phyloP scores from a whole-genome alignment of 2,888 invertebrate species.

The Protula sp. region DNA sequence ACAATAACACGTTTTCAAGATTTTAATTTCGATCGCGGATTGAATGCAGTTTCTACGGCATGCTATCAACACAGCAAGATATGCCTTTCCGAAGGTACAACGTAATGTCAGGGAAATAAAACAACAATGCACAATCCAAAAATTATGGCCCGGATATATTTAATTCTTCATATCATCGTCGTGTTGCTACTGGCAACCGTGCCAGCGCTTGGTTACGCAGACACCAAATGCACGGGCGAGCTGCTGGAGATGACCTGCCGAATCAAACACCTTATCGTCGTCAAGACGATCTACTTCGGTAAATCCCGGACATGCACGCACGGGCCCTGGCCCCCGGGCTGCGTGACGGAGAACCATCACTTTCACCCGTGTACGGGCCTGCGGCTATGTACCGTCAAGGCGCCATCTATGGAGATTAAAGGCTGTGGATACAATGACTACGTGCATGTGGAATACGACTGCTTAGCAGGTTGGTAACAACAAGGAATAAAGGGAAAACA shows the following conservation, averaged over 20 bases:
- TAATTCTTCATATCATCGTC: too few relatives aligned
- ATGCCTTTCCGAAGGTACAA: too few relatives aligned
- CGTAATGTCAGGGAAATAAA: too few relatives aligned
- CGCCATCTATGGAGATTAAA: conserved; percentile 3
- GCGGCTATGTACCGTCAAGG: conserved; percentile 7
- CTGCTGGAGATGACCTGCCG: neutral
- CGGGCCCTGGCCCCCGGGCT: neutral
- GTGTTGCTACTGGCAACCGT: too few relatives aligned
- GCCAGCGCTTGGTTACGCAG: too few relatives aligned
- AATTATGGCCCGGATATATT: too few relatives aligned
- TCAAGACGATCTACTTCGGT: neutral
- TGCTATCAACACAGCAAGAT: too few relatives aligned
- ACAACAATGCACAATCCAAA: too few relatives aligned
- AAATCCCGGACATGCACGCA: neutral
- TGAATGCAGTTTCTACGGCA: too few relatives aligned
- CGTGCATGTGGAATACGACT: conserved; percentile 12
- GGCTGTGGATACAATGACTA: conserved; percentile 16
- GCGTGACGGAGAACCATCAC: neutral
- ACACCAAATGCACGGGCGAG: neutral
- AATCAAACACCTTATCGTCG: neutral
- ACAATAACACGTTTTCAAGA: too few relatives aligned
- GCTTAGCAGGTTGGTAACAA: conserved; percentile 10
- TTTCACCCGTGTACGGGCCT: conserved; percentile 5
- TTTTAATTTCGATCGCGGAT: too few relatives aligned
- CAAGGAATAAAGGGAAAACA: too few relatives aligned